Conservation (phyloP, 2,113 vertebrate species). For the Anoura caudifer region DNA sequence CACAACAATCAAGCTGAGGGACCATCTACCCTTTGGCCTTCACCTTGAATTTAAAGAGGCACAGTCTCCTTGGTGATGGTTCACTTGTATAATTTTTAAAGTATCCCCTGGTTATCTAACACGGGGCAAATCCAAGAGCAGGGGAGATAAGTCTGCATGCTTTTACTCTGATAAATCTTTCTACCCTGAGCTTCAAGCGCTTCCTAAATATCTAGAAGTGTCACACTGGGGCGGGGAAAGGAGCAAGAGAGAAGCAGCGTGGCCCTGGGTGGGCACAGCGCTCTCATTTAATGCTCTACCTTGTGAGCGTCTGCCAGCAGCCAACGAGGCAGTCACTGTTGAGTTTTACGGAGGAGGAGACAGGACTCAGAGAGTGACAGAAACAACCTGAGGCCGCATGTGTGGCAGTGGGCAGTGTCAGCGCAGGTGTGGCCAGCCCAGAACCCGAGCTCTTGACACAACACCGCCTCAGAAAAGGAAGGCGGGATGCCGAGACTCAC, state of each 20-base stretch:
- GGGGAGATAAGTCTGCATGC: neutral
- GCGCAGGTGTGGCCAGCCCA: neutral
- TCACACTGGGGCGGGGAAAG: neutral
- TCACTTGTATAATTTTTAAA: neutral
- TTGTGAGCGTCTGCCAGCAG: neutral
- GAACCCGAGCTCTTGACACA: neutral
- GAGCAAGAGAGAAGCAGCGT: neutral
- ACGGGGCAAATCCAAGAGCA: neutral
- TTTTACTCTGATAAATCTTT: neutral
- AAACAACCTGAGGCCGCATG: neutral
- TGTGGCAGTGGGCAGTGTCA: neutral
- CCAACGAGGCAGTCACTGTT: neutral
- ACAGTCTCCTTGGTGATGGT: neutral
- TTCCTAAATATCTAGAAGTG: neutral
- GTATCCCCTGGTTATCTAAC: neutral
- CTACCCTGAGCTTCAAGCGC: neutral
- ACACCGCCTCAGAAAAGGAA: accelerated
- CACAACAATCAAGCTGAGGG: neutral
- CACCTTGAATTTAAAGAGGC: neutral
- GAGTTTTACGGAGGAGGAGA: neutral
- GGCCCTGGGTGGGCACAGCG: accelerated
- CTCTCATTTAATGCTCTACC: neutral
- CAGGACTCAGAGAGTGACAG: neutral
- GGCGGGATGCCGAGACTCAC: accelerated
- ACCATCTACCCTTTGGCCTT: neutral